Conservation (phyloP, 2,113 vertebrate genomes). For the Pangasianodon hypophthalmus region DNA sequence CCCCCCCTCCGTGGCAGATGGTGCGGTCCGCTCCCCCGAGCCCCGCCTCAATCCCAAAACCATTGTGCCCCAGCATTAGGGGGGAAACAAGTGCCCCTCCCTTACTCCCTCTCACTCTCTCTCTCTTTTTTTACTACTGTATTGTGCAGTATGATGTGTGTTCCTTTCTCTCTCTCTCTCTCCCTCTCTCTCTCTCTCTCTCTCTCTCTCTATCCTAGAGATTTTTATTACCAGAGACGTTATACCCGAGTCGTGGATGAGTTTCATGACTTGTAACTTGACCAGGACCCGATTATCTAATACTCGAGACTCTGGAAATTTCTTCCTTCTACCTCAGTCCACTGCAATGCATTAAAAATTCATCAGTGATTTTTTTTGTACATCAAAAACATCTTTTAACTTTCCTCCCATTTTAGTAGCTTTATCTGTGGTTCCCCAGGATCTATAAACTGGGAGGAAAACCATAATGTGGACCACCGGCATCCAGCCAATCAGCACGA, state of each 20-base stretch:
- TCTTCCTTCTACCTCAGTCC: not conserved
- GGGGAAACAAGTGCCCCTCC: conserved; percentile 41
- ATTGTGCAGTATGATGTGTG: conserved; percentile 14
- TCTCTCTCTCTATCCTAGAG: not conserved
- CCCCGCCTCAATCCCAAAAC: conserved; percentile 30
- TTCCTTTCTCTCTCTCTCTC: not conserved
- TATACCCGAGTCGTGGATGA: not conserved
- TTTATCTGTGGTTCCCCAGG: not conserved
- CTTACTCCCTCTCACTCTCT: conserved; percentile 5
- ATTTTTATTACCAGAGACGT: not conserved
- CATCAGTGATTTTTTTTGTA: not conserved
- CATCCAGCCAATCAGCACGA: not conserved
- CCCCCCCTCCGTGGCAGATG: conserved; percentile 50
- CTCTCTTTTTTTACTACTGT: conserved; percentile 8
- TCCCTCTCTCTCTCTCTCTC: not conserved
- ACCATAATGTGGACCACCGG: not conserved
- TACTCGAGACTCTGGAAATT: not conserved
- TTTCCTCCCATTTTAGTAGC: not conserved
- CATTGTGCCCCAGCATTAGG: conserved; percentile 52
- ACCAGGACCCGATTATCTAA: not conserved
- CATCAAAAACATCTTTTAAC: not conserved
- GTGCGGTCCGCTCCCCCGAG: conserved; percentile 46
- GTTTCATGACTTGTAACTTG: not conserved
- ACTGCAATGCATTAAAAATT: not conserved
- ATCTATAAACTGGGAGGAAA: not conserved